phyloP scores from a whole-genome alignment of 2,113 vertebrate species.

The Datnioides undecimradiatus region DNA sequence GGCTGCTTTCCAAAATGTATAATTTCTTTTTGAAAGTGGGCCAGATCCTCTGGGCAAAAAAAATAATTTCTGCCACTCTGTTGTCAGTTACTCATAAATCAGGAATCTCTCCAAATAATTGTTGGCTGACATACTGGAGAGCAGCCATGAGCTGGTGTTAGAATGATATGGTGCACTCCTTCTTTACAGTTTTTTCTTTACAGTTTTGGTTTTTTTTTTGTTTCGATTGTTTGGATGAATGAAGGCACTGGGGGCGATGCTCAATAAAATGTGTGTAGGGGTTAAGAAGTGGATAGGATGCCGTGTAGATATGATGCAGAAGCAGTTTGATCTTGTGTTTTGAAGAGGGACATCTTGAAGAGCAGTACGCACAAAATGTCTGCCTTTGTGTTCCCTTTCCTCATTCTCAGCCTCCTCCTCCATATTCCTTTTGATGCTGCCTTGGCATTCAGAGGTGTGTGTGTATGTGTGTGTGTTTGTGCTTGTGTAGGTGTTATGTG shows the following conservation, averaged over 20 bases:
- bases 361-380: constrained; percentile 56
- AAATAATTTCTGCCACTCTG: constrained; percentile 46
- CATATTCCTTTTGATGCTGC: constrained; percentile 39
- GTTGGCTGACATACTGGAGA: constrained; percentile 79
- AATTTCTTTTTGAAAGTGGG: constrained; percentile 54
- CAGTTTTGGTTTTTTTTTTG: constrained; percentile 36
- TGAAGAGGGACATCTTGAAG: constrained; percentile 35
- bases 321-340: constrained; percentile 46
- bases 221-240: constrained; percentile 76
- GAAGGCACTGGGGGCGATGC: constrained; percentile 52
- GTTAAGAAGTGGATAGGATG: constrained; percentile 35
- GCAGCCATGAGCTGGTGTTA: constrained; percentile 82
- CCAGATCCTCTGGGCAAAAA: constrained; percentile 66
- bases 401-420: constrained; percentile 48
- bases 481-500: constrained; percentile 4
- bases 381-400: constrained; percentile 42
- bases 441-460: constrained; percentile 48
- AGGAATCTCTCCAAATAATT: constrained; percentile 52
- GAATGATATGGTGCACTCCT: constrained; percentile 86
- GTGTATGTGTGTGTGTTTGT: constrained; percentile 32
- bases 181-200: constrained; percentile 32
- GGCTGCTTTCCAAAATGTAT: constrained; percentile 83
- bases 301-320: constrained; percentile 37
- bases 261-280: constrained; percentile 46
- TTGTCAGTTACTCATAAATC: constrained; percentile 56